Percentiles rank a stretch among this genome's conserved stretches.
Evolutionary conservation across 1,140 invertebrate species (phyloP).

Genomic region (Mactra quadrangularis): DNA sequence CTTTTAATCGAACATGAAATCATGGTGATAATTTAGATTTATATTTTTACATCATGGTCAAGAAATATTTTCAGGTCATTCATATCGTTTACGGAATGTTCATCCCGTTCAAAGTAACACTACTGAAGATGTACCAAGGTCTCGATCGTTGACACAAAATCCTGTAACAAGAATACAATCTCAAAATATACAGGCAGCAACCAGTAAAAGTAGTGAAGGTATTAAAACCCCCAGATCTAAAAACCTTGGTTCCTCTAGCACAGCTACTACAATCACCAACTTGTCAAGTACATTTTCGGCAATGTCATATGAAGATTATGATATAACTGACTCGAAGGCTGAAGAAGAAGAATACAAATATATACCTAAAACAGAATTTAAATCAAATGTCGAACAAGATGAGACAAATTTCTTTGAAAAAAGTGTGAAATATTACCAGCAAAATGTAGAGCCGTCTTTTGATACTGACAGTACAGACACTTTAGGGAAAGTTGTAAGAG

Average conservation of each 20-base stretch:
- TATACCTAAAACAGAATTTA: background rate
- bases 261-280: slow-evolving; percentile 13
- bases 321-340: background rate
- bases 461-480: background rate
- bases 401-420: slow-evolving; percentile 48
- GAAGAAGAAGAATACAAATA: background rate
- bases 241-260: background rate
- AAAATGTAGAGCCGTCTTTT: background rate
- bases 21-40: no score
- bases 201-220: background rate
- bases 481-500: slow-evolving; percentile 6
- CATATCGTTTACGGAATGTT: no score
- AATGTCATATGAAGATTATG: background rate
- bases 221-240: background rate
- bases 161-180: no score
- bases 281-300: background rate
- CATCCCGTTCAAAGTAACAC: background rate
- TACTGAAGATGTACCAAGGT: background rate
- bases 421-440: background rate
- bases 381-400: background rate
- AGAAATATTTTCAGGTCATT: no score
- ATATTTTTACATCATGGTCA: no score
- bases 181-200: background rate
- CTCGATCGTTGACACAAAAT: background rate
- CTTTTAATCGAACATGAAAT: no score